A percentile compares a stretch with the other conserved stretches of the same genome.
Evolutionary conservation across 35 echinoderm and acorn worm species (phyloP).

Genomic region (Acanthaster planci): DNA sequence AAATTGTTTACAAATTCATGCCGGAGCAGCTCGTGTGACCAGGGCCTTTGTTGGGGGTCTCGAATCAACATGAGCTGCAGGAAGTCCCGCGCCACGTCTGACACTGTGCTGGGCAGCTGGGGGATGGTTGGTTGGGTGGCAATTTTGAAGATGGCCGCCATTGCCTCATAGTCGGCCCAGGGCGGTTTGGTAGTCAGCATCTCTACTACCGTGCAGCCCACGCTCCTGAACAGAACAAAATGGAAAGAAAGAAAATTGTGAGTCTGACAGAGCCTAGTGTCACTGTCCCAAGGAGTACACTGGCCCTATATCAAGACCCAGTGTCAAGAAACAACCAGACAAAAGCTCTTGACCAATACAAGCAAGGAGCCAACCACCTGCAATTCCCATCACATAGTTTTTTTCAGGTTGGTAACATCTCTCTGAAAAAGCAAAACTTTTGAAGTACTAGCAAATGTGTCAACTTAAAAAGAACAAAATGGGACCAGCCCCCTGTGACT

Average conservation of each 20-base stretch:
- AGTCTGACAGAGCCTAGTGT: not conserved
- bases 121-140: slow-evolving; percentile 83
- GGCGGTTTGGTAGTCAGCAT: slow-evolving; percentile 95
- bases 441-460: too few species aligned
- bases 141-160: slow-evolving; percentile 99
- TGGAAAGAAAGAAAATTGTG: not conserved
- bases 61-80: slow-evolving; percentile 65
- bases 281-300: too few species aligned
- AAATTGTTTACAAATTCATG: slow-evolving; percentile 87
- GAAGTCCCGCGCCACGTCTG: slow-evolving; percentile 64
- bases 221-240: slow-evolving; percentile 75
- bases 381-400: too few species aligned
- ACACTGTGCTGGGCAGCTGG: slow-evolving; percentile 64
- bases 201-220: slow-evolving; percentile 98
- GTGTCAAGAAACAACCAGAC: too few species aligned
- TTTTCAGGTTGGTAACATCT: too few species aligned
- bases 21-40: slow-evolving; percentile 57
- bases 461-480: too few species aligned
- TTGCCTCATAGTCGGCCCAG: slow-evolving; percentile 95
- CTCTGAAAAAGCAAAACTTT: too few species aligned
- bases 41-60: slow-evolving; percentile 66
- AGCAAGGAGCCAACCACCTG: too few species aligned
- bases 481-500: too few species aligned
- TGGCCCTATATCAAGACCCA: too few species aligned
- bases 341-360: too few species aligned